A percentile compares a stretch with the other conserved stretches of the same genome.
These are phyloP conservation scores for Tenthredo scrophulariae DNA, from an alignment of 2,888 invertebrate species.

Conservation along the genomic window DNA sequence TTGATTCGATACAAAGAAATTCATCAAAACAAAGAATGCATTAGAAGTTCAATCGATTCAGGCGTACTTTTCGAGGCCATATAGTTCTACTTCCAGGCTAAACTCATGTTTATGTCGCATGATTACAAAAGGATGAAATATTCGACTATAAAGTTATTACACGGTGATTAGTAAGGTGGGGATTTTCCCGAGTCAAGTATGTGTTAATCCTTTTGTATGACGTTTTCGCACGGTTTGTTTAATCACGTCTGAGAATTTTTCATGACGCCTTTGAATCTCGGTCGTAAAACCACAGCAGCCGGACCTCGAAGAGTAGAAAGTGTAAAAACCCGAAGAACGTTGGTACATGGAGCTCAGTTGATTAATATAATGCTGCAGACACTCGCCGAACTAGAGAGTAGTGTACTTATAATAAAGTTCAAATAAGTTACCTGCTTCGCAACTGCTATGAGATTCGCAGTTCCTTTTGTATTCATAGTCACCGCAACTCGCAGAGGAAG, in stretches of 20 bases:
- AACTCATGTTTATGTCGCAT: background rate
- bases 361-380: background rate
- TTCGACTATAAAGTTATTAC: background rate
- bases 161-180: background rate
- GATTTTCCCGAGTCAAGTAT: background rate
- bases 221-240: background rate
- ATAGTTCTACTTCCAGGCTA: no score
- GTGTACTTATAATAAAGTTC: background rate
- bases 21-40: background rate
- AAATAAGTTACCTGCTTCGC: constrained; percentile 70
- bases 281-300: background rate
- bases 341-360: background rate
- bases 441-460: constrained; percentile 80
- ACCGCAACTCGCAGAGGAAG: constrained; percentile 83
- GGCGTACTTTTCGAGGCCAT: background rate
- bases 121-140: background rate
- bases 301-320: background rate
- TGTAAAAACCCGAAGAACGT: background rate
- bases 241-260: background rate
- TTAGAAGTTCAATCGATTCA: background rate
- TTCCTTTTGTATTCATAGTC: constrained; percentile 83
- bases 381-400: background rate
- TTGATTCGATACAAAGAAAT: background rate
- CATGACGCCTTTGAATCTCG: background rate
- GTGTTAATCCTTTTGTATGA: background rate